phyloP scores from a whole-genome alignment of 1,140 invertebrate species.

The Zophobas atratus region DNA sequence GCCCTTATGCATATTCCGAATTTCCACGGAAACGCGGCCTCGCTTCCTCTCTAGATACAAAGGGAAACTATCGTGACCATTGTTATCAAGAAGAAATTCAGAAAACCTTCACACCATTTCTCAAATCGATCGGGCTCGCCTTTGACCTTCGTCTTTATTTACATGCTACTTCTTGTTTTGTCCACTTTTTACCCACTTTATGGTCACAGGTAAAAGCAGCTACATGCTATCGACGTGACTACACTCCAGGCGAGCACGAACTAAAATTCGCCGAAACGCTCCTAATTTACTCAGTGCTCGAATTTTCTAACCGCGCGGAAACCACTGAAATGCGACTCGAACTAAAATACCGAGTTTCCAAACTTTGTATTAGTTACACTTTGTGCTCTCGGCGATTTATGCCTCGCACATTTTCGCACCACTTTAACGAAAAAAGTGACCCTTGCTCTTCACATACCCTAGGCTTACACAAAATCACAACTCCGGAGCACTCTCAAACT shows the following conservation, averaged over 20 bases:
- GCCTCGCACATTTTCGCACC: no score
- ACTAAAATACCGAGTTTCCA: conserved; percentile 31
- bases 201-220: conserved; percentile 2
- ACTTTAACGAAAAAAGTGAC: no score
- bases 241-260: conserved; percentile 5
- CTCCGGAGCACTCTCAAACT: no score
- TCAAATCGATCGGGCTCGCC: conserved; percentile 18
- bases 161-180: conserved; percentile 36
- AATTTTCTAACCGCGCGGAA: conserved; percentile 34
- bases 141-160: conserved; percentile 37
- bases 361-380: conserved; percentile 32
- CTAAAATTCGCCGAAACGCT: conserved; percentile 4
- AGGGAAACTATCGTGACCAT: conserved; percentile 33
- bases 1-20: conserved; percentile 24
- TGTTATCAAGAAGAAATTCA: conserved; percentile 22
- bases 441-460: no score
- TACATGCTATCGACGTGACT: conserved; percentile 1
- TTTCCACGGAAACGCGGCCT: neutral
- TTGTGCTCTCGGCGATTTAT: neutral
- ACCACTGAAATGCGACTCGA: conserved; percentile 20
- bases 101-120: conserved; percentile 34
- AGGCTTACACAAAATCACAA: no score
- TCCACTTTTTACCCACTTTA: neutral
- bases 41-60: neutral
- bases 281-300: conserved; percentile 19